These are phyloP conservation scores for Brachyalestes nurse DNA, from an alignment of 2,797 vertebrate species.

Conservation along the genomic window DNA sequence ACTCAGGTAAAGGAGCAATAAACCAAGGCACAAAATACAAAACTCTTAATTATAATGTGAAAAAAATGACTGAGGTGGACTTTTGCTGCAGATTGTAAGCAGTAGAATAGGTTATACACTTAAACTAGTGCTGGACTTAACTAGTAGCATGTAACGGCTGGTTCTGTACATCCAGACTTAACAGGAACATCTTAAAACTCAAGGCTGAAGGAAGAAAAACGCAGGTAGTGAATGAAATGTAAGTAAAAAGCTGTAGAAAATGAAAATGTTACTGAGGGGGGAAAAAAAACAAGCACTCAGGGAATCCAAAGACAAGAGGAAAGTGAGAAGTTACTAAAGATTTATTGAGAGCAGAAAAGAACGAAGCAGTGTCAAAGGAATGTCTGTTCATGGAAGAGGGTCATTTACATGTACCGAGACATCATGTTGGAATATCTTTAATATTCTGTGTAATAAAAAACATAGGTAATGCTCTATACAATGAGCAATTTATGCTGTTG, in stretches of 20 bases:
- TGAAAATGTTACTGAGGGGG: slow-evolving; percentile 29
- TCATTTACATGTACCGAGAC: slow-evolving; percentile 74
- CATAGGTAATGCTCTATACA: slow-evolving; percentile 67
- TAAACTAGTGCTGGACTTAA: too few species aligned
- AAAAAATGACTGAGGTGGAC: too few species aligned
- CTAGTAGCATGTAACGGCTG: too few species aligned
- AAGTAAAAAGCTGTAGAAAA: slow-evolving; percentile 31
- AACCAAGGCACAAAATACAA: too few species aligned
- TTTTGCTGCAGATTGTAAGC: too few species aligned
- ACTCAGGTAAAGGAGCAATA: too few species aligned
- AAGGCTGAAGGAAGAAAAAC: neutral
- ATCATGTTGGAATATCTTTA: slow-evolving; percentile 78
- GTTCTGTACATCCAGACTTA: too few species aligned
- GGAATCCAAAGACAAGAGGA: slow-evolving; percentile 76
- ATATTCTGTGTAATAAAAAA: slow-evolving; percentile 77
- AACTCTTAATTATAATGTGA: too few species aligned
- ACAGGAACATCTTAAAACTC: neutral
- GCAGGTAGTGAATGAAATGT: neutral
- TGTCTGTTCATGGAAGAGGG: slow-evolving; percentile 45
- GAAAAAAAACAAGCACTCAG: slow-evolving; percentile 53
- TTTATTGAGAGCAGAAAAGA: slow-evolving; percentile 81
- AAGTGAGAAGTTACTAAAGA: slow-evolving; percentile 78
- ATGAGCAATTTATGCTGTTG: slow-evolving; percentile 70
- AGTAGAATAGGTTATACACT: too few species aligned
- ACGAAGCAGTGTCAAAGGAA: slow-evolving; percentile 66